Evolutionary conservation across 2,888 invertebrate species (phyloP).

Genomic region (Bruchidius siliquastri): DNA sequence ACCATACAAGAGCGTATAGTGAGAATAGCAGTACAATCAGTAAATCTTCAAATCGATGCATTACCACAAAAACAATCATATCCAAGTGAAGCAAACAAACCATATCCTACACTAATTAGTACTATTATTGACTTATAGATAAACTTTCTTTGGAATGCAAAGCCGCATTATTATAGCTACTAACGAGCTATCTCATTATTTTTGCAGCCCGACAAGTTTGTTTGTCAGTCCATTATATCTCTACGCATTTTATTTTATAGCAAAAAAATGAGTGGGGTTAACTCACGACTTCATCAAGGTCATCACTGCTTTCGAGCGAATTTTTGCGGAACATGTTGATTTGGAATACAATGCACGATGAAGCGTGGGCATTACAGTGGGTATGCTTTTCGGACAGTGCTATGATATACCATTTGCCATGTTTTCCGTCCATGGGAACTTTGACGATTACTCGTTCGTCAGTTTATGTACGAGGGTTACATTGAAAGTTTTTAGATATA

Average conservation of each 20-base stretch:
- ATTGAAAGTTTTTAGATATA: too few relatives aligned
- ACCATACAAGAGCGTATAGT: too few relatives aligned
- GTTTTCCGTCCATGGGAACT: too few relatives aligned
- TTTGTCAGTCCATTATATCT: background rate
- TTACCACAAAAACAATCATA: background rate
- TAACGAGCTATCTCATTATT: background rate
- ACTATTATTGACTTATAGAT: background rate
- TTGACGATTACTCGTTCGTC: background rate
- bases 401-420: background rate
- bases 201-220: background rate
- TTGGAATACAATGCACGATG: background rate
- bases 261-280: background rate
- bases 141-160: background rate
- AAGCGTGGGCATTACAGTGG: background rate
- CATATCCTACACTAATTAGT: background rate
- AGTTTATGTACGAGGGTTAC: too few relatives aligned
- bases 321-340: background rate
- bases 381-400: slow-evolving; percentile 4
- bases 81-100: background rate
- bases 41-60: too few relatives aligned
- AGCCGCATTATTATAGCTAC: background rate
- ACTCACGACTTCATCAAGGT: background rate
- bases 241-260: background rate
- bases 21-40: too few relatives aligned
- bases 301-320: background rate